Evolutionary conservation across 2,797 vertebrate species (phyloP), one percentile per base, ranked within the genome.

Genomic region (Chiroxiphia lanceolata): DNA sequence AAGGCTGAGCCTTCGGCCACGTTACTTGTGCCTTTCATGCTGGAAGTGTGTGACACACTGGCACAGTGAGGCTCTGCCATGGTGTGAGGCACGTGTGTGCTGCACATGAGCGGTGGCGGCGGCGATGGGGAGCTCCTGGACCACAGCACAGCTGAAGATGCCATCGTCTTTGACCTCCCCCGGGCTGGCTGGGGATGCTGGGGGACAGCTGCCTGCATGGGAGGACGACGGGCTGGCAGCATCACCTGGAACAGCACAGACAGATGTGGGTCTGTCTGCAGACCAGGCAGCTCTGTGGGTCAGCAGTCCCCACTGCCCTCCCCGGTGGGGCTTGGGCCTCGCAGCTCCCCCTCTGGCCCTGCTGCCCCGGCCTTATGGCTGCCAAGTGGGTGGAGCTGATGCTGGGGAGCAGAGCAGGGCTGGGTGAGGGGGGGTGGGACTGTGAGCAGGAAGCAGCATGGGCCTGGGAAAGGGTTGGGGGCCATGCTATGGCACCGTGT

Each of bases 1-100:
- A 42, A 14, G 29, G 65, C 23, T 1, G 27, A 22, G 71, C 27
- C 56, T 42, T 48, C 3, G 6, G 77, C 57, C 47, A 1, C 2
- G 10, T 74, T 97, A 98, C 96, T 96, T 95, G 90, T 69, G 93
- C 76, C 90, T 86, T 64, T 92, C 88, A 82, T 26, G 38, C 91
- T 45, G 75, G 90, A 23, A 8, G 60, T 6, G 23, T 67, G 60
- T n/a, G 51, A 65, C 51, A 27, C 15, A 16, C 42, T 38, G 97
- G 59, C 38, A 27, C 4, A 25, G 64, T 2, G 16, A 21, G 33
- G 81, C 14, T 1, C 25, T 29, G 77, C 38, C 25, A 0, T 3
- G 4, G 31, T 2, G 10, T 2, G 15, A 8, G 67, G 26, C 9
- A 0, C 18, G 6, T 0, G 75, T 20, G 20, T 40, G 90, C 72